Percentiles rank a stretch among this genome's conserved stretches.
These are phyloP conservation scores for Coregonus ussuriensis DNA, from an alignment of 2,797 vertebrate species.

Conservation along the genomic window DNA sequence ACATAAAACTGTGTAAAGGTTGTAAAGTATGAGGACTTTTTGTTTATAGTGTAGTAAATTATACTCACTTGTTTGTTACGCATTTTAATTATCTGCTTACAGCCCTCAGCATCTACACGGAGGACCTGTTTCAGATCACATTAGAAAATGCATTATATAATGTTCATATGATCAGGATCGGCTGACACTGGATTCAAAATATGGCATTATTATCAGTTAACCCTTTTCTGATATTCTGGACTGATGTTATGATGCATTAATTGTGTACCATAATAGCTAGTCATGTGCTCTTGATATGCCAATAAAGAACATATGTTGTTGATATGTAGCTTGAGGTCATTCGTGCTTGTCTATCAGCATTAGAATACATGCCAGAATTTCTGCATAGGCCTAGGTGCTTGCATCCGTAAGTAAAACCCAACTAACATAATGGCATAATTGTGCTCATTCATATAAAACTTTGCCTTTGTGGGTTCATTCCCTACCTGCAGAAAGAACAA, in stretches of 20 bases:
- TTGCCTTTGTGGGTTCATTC: no score
- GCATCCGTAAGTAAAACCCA: background rate
- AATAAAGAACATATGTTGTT: background rate
- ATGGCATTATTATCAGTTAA: no score
- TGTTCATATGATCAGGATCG: no score
- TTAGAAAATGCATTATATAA: no score
- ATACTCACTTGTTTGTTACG: constrained; percentile 36
- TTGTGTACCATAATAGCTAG: background rate
- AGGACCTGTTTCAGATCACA: constrained; percentile 68
- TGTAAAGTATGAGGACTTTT: background rate
- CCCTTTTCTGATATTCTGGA: no score
- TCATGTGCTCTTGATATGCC: background rate
- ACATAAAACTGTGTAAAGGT: background rate
- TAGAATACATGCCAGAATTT: no score
- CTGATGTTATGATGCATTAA: background rate
- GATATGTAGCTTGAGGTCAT: no score
- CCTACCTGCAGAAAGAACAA: constrained; percentile 79
- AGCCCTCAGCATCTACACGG: constrained; percentile 81
- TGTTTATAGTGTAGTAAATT: background rate
- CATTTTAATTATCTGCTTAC: constrained; percentile 78
- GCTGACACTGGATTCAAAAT: no score
- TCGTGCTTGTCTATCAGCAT: background rate
- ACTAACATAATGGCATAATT: background rate
- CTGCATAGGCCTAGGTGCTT: background rate
- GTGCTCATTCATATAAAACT: background rate